phyloP scores from a whole-genome alignment of 2,888 invertebrate species.

The Dinocampus coccinellae region DNA sequence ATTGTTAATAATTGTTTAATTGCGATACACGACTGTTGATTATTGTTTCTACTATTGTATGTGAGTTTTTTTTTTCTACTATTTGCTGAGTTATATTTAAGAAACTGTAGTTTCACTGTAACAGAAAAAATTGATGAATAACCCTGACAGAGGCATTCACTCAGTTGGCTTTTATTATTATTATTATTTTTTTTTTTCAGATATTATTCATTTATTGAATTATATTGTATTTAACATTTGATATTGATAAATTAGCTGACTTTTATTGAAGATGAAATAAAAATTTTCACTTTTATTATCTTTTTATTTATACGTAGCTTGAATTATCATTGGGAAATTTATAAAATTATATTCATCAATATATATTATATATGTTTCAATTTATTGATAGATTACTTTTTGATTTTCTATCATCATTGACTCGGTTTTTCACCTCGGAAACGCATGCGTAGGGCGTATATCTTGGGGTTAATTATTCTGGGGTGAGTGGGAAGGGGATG shows the following conservation, averaged over 20 bases:
- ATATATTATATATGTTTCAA: too few species aligned
- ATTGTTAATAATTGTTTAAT: conserved; percentile 67
- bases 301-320: too few species aligned
- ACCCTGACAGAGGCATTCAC: conserved; percentile 69
- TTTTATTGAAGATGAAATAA: too few species aligned
- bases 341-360: not conserved
- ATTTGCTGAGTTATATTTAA: conserved; percentile 68
- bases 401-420: conserved; percentile 30
- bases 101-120: conserved; percentile 67
- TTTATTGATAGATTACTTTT: not conserved
- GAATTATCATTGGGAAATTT: not conserved
- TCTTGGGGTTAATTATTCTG: conserved; percentile 43
- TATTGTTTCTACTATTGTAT: conserved; percentile 61
- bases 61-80: conserved; percentile 55
- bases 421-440: conserved; percentile 61
- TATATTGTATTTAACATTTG: not conserved
- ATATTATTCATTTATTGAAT: not conserved
- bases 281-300: too few species aligned
- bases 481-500: too few species aligned
- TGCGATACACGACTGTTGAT: conserved; percentile 65
- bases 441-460: conserved; percentile 60
- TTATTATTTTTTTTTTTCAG: not conserved
- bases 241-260: too few species aligned
- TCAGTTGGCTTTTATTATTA: conserved; percentile 48
- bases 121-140: conserved; percentile 57